Conservation (phyloP, 2,113 vertebrate species). For the Fulica atra region DNA sequence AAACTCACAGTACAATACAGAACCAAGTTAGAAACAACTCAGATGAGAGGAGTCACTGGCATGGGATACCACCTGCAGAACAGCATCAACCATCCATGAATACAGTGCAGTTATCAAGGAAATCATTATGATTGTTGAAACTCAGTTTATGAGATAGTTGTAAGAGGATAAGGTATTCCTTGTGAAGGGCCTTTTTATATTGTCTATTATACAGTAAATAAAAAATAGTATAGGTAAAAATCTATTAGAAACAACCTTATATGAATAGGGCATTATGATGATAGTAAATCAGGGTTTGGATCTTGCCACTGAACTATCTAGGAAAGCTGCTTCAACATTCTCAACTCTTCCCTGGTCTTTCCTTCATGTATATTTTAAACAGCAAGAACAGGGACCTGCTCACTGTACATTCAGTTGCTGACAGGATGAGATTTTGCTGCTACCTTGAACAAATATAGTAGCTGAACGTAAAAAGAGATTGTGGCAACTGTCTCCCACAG, state of each 20-base stretch:
- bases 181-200: background rate
- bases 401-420: background rate
- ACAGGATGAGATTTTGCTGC: background rate
- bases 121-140: rapidly evolving
- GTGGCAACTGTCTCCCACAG: background rate
- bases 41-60: background rate
- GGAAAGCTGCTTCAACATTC: background rate
- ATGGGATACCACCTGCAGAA: background rate
- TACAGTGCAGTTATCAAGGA: background rate
- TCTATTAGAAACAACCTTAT: background rate
- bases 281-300: background rate
- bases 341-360: background rate
- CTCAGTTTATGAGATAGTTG: background rate
- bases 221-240: background rate
- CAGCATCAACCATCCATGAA: rapidly evolving
- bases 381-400: background rate
- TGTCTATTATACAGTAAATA: background rate
- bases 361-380: background rate
- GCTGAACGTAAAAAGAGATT: constrained; percentile 30
- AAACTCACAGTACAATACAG: background rate
- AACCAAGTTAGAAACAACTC: background rate
- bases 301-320: background rate
- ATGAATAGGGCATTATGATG: background rate
- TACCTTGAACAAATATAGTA: background rate
- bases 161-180: background rate